Percentiles rank a stretch among this genome's conserved stretches.
phyloP scores from a whole-genome alignment of 2,113 vertebrate genomes.

The Sylvilagus bachmani region DNA sequence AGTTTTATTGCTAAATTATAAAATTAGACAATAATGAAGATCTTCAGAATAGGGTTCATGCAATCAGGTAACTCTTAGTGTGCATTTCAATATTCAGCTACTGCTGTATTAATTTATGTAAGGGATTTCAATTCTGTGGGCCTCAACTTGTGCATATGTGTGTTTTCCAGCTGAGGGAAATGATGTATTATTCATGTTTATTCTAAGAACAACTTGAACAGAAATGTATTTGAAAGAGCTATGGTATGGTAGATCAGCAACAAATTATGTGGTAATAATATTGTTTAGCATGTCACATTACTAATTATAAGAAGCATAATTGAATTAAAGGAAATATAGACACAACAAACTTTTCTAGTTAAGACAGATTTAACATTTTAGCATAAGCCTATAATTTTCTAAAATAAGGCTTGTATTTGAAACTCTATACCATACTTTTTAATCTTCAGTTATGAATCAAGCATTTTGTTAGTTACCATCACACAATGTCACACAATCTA shows the following conservation, averaged over 20 bases:
- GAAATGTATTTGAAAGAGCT: neutral
- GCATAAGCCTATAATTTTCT: neutral
- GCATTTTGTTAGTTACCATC: neutral
- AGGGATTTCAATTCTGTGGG: neutral
- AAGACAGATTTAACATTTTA: neutral
- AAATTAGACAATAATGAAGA: neutral
- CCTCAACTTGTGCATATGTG: neutral
- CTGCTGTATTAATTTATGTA: neutral
- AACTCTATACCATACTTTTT: neutral
- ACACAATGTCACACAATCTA: neutral
- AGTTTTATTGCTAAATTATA: conserved; percentile 2
- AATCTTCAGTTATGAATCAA: neutral
- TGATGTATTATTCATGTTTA: neutral
- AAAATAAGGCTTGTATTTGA: neutral
- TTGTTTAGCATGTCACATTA: neutral
- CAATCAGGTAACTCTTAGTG: neutral
- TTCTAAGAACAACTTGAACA: neutral
- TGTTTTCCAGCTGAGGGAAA: neutral
- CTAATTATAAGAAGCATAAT: neutral
- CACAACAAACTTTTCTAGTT: neutral
- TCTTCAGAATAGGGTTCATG: neutral
- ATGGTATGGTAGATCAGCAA: neutral
- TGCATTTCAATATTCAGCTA: neutral
- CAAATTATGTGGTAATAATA: neutral
- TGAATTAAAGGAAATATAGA: neutral